Evolutionary conservation across 2,888 invertebrate genomes (phyloP).

Genomic region (Drosophila paracracens): DNA sequence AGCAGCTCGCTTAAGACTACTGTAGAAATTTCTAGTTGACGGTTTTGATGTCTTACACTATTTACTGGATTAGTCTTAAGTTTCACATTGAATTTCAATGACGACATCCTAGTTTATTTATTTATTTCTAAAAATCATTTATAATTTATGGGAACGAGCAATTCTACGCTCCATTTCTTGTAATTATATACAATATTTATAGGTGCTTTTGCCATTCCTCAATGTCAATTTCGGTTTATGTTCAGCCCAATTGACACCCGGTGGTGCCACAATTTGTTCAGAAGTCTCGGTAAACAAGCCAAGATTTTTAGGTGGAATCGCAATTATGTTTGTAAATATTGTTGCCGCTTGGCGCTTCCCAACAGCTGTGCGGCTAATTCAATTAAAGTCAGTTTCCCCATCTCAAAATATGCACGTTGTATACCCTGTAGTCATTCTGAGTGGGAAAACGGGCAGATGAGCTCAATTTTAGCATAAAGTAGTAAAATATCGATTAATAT

Average conservation of each 20-base stretch:
- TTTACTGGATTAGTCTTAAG: not conserved
- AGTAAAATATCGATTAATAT: not conserved
- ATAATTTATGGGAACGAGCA: not conserved
- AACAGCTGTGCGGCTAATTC: constrained; percentile 27
- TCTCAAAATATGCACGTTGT: not conserved
- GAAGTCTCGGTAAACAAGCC: constrained; percentile 14
- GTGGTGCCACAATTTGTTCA: constrained; percentile 51
- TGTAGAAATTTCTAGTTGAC: not conserved
- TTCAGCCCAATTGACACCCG: constrained; percentile 58
- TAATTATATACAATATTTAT: not conserved
- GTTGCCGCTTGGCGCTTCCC: not conserved
- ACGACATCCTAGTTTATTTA: not conserved
- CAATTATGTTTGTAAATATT: constrained; percentile 7
- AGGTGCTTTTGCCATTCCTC: not conserved
- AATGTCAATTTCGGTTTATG: constrained; percentile 43
- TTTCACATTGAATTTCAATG: not conserved
- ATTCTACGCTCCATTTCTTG: not conserved
- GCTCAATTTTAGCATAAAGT: not conserved
- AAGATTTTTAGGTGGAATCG: constrained; percentile 10
- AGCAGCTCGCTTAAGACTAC: not conserved
- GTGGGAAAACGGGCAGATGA: not conserved
- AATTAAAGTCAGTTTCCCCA: constrained; percentile 27
- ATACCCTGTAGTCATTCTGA: not conserved
- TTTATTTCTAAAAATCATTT: not conserved
- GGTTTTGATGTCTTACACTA: not conserved